These are phyloP conservation scores for Phalacrocorax aristotelis DNA, from an alignment of 2,113 vertebrate genomes.

Conservation along the genomic window DNA sequence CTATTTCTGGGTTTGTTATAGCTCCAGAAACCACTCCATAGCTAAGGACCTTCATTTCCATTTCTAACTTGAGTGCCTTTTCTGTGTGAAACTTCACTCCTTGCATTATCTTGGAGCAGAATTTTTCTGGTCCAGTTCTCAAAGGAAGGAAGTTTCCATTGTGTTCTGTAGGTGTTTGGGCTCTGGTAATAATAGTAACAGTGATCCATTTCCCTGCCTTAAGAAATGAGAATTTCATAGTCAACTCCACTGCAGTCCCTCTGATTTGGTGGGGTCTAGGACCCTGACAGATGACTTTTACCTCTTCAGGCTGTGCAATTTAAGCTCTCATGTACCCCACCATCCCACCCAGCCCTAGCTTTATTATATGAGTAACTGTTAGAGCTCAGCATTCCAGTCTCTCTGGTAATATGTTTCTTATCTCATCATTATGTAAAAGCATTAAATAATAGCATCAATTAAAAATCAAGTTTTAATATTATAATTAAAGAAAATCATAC, in stretches of 20 bases:
- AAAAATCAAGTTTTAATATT: not conserved
- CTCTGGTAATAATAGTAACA: not conserved
- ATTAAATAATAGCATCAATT: not conserved
- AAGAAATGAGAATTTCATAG: not conserved
- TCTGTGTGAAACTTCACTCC: conserved; percentile 10
- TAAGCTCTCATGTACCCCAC: not conserved
- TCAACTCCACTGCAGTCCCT: not conserved
- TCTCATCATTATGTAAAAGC: not conserved
- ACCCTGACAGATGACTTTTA: not conserved
- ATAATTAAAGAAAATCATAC: not conserved
- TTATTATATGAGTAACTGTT: not conserved
- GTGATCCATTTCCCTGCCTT: not conserved
- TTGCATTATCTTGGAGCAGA: not conserved
- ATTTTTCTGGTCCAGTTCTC: not conserved
- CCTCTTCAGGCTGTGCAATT: not conserved
- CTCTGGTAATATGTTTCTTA: not conserved
- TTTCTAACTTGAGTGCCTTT: conserved; percentile 38
- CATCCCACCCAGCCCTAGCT: not conserved
- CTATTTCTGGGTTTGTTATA: conserved; percentile 52
- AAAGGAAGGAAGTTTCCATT: not conserved
- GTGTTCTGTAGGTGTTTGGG: not conserved
- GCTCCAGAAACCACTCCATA: conserved; percentile 13
- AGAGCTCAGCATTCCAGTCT: not conserved
- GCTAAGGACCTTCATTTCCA: conserved; percentile 22
- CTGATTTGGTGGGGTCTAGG: not conserved